Percentiles rank a stretch among this genome's conserved stretches.
Evolutionary conservation across 2,113 vertebrate genomes (phyloP).

Genomic region (Alouatta palliata): DNA sequence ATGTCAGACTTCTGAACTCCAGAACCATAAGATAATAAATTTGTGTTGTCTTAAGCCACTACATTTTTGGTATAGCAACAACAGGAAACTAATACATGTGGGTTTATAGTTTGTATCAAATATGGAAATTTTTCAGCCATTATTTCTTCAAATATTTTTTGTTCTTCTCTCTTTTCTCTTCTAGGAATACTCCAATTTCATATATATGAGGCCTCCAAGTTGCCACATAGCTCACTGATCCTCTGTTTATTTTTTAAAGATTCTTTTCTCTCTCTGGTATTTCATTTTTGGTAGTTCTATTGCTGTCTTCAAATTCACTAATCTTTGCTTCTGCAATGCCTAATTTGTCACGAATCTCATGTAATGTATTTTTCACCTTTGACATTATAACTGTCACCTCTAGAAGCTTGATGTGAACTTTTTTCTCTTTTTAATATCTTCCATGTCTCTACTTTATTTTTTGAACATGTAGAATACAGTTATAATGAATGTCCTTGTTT

Average conservation of each 20-base stretch:
- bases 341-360: background rate
- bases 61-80: background rate
- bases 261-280: background rate
- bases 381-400: background rate
- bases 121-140: background rate
- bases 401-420: background rate
- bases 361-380: background rate
- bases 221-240: background rate
- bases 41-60: background rate
- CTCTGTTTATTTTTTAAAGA: background rate
- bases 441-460: background rate
- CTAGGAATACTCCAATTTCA: background rate
- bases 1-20: background rate
- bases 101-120: background rate
- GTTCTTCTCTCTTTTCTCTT: background rate
- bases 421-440: background rate
- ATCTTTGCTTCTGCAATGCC: background rate
- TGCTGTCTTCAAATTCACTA: slow-evolving; percentile 17
- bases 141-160: background rate
- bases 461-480: background rate
- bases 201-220: background rate
- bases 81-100: background rate
- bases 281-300: background rate
- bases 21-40: background rate
- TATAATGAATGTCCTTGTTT: background rate